phyloP scores from a whole-genome alignment of 2,888 invertebrate genomes.

The Alloplasta piceator region DNA sequence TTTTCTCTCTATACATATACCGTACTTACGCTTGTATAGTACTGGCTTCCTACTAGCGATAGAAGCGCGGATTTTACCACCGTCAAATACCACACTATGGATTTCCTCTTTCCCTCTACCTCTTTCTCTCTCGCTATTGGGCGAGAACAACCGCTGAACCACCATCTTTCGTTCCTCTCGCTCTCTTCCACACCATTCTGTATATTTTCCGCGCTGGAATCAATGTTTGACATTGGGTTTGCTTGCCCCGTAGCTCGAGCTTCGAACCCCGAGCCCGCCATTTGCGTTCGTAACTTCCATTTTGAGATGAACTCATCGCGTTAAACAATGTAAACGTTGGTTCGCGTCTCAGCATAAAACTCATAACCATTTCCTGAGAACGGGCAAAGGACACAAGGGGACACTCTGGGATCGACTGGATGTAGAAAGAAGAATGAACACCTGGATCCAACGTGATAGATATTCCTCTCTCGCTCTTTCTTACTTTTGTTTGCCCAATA shows the following conservation, averaged over 20 bases:
- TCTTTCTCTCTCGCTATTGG: conserved; percentile 13
- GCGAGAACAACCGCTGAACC: conserved; percentile 1
- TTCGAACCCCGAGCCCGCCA: not conserved
- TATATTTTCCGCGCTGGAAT: conserved; percentile 19
- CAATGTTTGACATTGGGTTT: conserved; percentile 65
- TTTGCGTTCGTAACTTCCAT: conserved; percentile 63
- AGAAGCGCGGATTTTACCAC: conserved; percentile 16
- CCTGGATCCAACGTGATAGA: conserved; percentile 2
- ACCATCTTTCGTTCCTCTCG: conserved; percentile 8
- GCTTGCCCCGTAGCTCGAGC: conserved; percentile 33
- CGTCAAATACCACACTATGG: conserved; percentile 11
- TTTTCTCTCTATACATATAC: conserved; percentile 34
- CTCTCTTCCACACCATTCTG: conserved; percentile 20
- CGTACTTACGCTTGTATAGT: not conserved
- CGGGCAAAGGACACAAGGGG: not conserved
- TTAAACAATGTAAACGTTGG: conserved; percentile 83
- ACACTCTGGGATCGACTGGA: conserved; percentile 16
- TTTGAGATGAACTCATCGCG: conserved; percentile 81
- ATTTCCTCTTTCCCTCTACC: not conserved
- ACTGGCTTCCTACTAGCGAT: conserved; percentile 1
- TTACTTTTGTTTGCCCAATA: not conserved
- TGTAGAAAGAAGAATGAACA: not conserved
- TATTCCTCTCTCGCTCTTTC: not conserved
- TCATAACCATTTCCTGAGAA: conserved; percentile 77
- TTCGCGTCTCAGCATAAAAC: conserved; percentile 80